Conservation (phyloP, 2,888 invertebrate genomes). For the Autographa pulchrina region DNA sequence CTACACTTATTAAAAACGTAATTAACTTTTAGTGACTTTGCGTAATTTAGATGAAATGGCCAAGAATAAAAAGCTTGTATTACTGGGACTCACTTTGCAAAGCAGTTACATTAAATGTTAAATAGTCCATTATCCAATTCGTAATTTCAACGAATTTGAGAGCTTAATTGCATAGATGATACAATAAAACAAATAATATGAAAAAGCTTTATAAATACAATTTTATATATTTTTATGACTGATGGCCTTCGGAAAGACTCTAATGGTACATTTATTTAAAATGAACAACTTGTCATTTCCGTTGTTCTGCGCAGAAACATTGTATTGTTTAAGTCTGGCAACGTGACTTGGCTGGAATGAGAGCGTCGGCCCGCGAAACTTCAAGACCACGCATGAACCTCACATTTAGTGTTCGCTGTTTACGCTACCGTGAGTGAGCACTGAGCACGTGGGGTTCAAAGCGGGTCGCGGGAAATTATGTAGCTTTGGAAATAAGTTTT, state of each 20-base stretch:
- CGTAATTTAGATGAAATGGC: slow-evolving; percentile 32
- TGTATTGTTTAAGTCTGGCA: slow-evolving; percentile 42
- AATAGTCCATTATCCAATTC: too few relatives aligned
- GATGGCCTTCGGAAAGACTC: neutral
- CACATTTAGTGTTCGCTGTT: slow-evolving; percentile 42
- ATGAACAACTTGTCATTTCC: slow-evolving; percentile 50
- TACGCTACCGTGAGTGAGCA: slow-evolving; percentile 56
- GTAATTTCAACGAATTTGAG: too few relatives aligned
- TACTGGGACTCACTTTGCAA: slow-evolving; percentile 2
- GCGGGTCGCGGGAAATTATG: slow-evolving; percentile 55
- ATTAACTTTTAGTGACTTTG: slow-evolving; percentile 46
- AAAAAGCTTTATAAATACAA: too few relatives aligned
- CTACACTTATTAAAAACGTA: slow-evolving; percentile 49
- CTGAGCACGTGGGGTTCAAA: slow-evolving; percentile 54
- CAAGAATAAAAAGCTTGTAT: slow-evolving; percentile 14
- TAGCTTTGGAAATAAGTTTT: slow-evolving; percentile 18
- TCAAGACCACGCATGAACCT: slow-evolving; percentile 53
- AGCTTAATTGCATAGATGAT: too few relatives aligned
- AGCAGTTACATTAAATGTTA: neutral
- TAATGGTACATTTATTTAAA: slow-evolving; percentile 7
- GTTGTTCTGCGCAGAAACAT: slow-evolving; percentile 46
- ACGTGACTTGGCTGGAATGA: slow-evolving; percentile 64
- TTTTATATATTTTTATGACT: too few relatives aligned
- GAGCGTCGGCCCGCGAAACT: slow-evolving; percentile 50
- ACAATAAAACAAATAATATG: too few relatives aligned